Evolutionary conservation across 2,888 invertebrate genomes (phyloP), one percentile per base, ranked within the genome.

Genomic region (Crocallis elinguaria): DNA sequence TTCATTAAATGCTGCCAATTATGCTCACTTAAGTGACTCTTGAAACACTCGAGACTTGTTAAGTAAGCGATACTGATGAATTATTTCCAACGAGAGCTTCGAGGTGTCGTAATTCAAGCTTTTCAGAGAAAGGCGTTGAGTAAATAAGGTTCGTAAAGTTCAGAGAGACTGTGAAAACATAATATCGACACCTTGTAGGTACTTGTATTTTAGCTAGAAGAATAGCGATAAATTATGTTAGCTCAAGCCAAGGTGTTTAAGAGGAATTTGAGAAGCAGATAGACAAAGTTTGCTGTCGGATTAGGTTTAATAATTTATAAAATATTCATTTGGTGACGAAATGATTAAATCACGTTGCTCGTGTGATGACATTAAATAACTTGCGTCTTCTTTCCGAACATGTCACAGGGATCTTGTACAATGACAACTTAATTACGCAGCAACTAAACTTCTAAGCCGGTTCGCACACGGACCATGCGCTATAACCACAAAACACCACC

Each of bases 31-130:
- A 23, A 51, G 35, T 27, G 35, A 35, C 27, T 21, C 51, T 45
- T 25, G 32, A 45, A 51, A 45, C 16, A 14, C 39, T 45, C 12
- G 16, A 44, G 38, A 33, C 33, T 33, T 43, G 42, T 33, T 38
- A 44, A 44, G 33, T 37, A 51, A 43, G 33, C 38, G 33, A 44
- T 42, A 25, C 25, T 50, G 42, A 39, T 51, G 50, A 51, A 51
- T 37, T 27, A 38, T 25, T 44, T 17, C 9, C 32, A 29, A n/a
- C 6, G 17, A 30, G 35, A 21, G n/a, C 19, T 27, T 14, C 8
- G 11, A 39, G 13, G 42, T 36, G 21, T 25, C 4, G 13, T 17
- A 19, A 14, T 49, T 42, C 9, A n/a, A 6, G 23, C 2, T 25
- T 25, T 25, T 25, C 25, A n/a, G 9, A 25, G 13, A 11, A 14